Evolutionary conservation across 2,888 invertebrate species (phyloP).

Genomic region (Agrotis exclamationis): DNA sequence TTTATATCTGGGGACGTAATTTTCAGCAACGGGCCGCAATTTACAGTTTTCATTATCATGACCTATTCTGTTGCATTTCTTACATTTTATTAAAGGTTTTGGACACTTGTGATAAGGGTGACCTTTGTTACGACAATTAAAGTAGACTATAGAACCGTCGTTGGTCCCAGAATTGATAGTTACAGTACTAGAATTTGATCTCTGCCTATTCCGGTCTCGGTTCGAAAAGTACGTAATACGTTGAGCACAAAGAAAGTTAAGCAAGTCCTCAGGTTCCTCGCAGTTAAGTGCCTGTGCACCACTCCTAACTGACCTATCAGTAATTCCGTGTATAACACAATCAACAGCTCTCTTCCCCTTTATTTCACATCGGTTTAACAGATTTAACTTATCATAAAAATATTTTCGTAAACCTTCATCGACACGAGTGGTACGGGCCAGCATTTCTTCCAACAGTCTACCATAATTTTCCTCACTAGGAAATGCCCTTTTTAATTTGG

Average conservation of each 20-base stretch:
- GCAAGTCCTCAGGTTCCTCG: not conserved
- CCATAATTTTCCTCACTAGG: not conserved
- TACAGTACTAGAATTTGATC: not conserved
- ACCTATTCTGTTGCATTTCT: slow-evolving; percentile 7
- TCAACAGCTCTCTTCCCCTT: not conserved
- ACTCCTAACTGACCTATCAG: not conserved
- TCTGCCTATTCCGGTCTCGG: not conserved
- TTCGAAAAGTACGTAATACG: not conserved
- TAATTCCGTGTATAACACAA: not conserved
- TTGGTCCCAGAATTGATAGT: not conserved
- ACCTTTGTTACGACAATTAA: slow-evolving; percentile 8
- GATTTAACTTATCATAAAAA: not conserved
- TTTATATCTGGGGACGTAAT: not conserved
- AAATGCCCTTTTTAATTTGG: slow-evolving; percentile 3
- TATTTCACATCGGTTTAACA: not conserved
- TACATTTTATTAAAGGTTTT: slow-evolving; percentile 5
- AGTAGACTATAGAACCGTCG: not conserved
- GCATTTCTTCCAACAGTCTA: not conserved
- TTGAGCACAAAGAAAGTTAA: not conserved
- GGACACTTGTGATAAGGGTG: not conserved
- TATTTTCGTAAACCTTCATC: slow-evolving; percentile 1
- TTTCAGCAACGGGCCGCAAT: not conserved
- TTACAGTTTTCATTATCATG: slow-evolving; percentile 5
- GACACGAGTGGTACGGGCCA: not conserved
- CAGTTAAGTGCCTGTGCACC: slow-evolving; percentile 3